Evolutionary conservation across 2,797 vertebrate species (phyloP).

Genomic region (Phrynocephalus forsythii): DNA sequence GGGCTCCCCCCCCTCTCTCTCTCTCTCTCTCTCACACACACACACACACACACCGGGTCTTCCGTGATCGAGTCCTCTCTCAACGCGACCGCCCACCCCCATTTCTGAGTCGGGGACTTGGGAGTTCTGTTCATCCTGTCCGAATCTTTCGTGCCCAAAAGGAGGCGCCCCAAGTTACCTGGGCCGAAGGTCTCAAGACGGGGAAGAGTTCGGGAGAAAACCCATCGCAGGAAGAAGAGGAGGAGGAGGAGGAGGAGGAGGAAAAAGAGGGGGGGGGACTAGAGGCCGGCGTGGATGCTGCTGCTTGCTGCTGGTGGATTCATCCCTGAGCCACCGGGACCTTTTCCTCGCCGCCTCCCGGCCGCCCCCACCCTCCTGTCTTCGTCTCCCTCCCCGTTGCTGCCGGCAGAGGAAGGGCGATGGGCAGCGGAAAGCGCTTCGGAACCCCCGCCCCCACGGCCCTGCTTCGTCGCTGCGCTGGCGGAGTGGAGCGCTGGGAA

Average conservation of each 20-base stretch:
- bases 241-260: not conserved
- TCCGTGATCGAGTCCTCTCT: no score
- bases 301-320: no score
- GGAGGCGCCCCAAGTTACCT: constrained; percentile 25
- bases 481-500: no score
- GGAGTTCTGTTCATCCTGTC: not conserved
- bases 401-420: not conserved
- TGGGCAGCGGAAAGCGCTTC: no score
- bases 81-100: no score
- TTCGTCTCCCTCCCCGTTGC: not conserved
- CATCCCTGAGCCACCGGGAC: not conserved
- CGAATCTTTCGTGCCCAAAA: constrained; percentile 15
- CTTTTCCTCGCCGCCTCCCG: not conserved
- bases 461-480: not conserved
- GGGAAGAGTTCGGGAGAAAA: not conserved
- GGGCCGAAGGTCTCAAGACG: not conserved
- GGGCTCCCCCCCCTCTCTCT: no score
- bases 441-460: no score
- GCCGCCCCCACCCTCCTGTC: not conserved
- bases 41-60: not conserved
- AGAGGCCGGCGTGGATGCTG: no score
- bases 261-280: no score
- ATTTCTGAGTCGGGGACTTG: not conserved
- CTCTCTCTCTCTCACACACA: not conserved
- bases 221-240: not conserved